These are phyloP conservation scores for Notarius lentiginosus DNA, from an alignment of 2,113 vertebrate species.

Conservation along the genomic window DNA sequence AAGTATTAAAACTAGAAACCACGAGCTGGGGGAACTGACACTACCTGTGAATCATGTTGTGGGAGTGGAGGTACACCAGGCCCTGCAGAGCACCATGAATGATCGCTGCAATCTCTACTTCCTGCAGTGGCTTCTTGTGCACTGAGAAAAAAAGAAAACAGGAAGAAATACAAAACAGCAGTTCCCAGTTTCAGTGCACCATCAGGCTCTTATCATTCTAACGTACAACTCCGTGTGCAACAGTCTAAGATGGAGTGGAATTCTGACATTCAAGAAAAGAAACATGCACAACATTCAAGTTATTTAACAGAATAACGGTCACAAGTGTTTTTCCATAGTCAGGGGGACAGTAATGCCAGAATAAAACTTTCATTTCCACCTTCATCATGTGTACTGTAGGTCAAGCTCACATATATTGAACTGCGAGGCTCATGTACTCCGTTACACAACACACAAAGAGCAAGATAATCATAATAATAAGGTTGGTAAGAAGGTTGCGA, in stretches of 20 bases:
- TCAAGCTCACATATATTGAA: not conserved
- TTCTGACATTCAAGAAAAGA: not conserved
- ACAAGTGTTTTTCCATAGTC: not conserved
- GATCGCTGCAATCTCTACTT: slow-evolving; percentile 91
- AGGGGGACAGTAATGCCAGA: not conserved
- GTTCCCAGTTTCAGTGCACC: not conserved
- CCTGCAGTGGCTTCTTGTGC: slow-evolving; percentile 93
- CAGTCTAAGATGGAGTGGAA: not conserved
- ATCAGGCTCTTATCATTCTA: not conserved
- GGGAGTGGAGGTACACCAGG: slow-evolving; percentile 54
- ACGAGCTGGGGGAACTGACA: not conserved
- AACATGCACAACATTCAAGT: not conserved
- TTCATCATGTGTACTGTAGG: not conserved
- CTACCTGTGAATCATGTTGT: slow-evolving; percentile 96
- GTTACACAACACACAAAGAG: not conserved
- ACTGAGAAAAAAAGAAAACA: slow-evolving; percentile 66
- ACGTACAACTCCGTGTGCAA: not conserved
- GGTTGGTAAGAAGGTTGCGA: not conserved
- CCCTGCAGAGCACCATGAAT: slow-evolving; percentile 90
- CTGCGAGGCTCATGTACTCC: not conserved
- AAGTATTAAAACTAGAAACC: not conserved
- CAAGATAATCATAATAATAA: not conserved
- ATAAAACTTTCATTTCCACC: not conserved
- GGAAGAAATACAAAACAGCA: not conserved
- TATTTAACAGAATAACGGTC: not conserved